Evolutionary conservation across 2,797 vertebrate species (phyloP), one percentile per base, ranked within the genome.

Genomic region (Enteromius thamalakanensis): DNA sequence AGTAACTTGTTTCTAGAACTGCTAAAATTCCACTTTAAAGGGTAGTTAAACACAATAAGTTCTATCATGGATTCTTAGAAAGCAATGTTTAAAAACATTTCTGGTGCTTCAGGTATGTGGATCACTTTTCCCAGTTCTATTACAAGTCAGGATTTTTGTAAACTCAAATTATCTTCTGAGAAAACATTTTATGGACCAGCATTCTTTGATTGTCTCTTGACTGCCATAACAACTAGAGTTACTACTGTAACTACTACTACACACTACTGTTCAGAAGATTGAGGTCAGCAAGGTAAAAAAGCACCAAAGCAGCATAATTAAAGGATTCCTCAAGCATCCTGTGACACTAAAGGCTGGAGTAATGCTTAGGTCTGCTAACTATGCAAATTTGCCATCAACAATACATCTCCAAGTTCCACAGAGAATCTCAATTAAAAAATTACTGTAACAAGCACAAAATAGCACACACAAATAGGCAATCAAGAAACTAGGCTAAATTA

Each of bases 111-210:
- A 14, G 84, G 85, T 88, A 90, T 90, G 75, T 62, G 85, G 87
- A 85, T 92, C 90, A 86, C 87, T 90, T 94, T 94, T 91, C 91
- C 53, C 87, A 81, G 82, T 86, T 89, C 91, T 91, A 91, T 93
- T 92, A 88, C 67, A 85, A 84, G 88, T 81, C 47, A 84, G 85
- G 82, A 85, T 79, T 60, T 64, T 62, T 55, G 21, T 58, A 53
- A 23, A 45, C 49, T 71, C 69, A 85, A 49, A 67, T 47, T 89
- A 89, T 80, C 87, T 85, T 77, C 67, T 60, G 67, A 65, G 53
- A 85, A 70, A 51, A 68, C 19, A 11, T 51, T n/a, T 29, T 37
- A 40, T 42, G 32, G 45, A 58, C 10, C 23, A 37, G 64, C 51
- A n/a, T 60, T 76, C 45, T 70, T 8, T 53, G 45, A 79, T 29